Conservation (phyloP, 2,113 vertebrate genomes). For the Mungos mungo region DNA sequence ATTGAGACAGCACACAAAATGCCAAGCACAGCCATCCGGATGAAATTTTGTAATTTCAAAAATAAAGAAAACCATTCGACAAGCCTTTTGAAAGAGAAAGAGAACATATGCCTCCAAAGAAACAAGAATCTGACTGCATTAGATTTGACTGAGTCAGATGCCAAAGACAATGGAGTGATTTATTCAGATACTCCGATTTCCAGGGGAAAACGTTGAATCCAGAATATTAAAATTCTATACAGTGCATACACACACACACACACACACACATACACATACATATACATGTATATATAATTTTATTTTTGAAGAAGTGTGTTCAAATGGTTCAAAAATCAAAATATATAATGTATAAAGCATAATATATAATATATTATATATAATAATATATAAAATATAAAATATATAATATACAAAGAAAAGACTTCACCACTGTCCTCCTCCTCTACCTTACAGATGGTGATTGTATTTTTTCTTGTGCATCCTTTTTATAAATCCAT, state of each 20-base stretch:
- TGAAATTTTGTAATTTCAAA: not conserved
- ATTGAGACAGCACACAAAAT: not conserved
- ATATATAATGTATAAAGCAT: too few relatives aligned
- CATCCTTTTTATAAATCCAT: not conserved
- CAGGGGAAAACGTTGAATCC: not conserved
- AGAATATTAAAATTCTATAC: not conserved
- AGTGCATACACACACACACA: not conserved
- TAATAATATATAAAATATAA: too few relatives aligned
- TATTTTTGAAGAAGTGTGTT: constrained; percentile 16
- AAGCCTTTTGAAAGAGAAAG: not conserved
- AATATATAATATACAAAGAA: not conserved
- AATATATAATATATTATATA: too few relatives aligned
- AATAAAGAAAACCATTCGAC: not conserved
- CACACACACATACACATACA: not conserved
- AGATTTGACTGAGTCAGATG: not conserved
- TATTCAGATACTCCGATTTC: constrained; percentile 17
- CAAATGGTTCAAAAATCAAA: not conserved
- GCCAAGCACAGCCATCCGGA: not conserved
- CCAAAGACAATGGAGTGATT: not conserved
- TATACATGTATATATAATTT: not conserved
- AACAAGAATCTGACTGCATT: not conserved
- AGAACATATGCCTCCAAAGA: not conserved
- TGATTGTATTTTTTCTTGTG: not conserved
- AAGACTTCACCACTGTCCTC: not conserved
- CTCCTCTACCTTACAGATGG: not conserved